Evolutionary conservation across 2,888 invertebrate species (phyloP).

Genomic region (Hirtodrosophila cameraria): DNA sequence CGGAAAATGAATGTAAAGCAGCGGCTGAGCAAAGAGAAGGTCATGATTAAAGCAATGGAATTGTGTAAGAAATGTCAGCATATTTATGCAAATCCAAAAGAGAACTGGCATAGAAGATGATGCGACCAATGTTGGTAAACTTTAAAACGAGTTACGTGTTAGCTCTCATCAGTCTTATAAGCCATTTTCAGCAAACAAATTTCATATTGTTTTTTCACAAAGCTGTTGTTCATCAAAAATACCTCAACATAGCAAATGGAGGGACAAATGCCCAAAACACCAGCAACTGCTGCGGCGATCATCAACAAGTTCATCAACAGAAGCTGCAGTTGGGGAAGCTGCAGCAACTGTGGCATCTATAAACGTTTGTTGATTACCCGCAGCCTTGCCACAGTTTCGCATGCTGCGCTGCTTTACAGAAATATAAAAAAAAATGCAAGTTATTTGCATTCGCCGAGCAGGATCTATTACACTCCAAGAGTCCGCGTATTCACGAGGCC

Average conservation of each 20-base stretch:
- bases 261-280: conserved; percentile 60
- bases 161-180: conserved; percentile 1
- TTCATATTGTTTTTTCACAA: conserved; percentile 12
- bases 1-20: background rate
- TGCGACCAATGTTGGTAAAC: conserved; percentile 8
- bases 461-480: conserved; percentile 72
- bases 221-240: conserved; percentile 36
- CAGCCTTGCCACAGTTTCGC: conserved; percentile 70
- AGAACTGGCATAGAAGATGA: no score
- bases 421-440: conserved; percentile 39
- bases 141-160: background rate
- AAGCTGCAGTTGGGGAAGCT: background rate
- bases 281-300: conserved; percentile 55
- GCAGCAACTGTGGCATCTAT: conserved; percentile 62
- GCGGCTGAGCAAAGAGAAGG: no score
- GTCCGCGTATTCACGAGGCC: conserved; percentile 38
- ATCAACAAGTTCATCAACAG: conserved; percentile 70
- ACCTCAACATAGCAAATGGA: conserved; percentile 15
- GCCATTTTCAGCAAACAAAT: conserved; percentile 21
- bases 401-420: conserved; percentile 6
- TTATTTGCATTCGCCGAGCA: conserved; percentile 74
- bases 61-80: conserved; percentile 25
- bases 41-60: no score
- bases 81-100: conserved; percentile 51
- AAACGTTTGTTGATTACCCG: conserved; percentile 77